A percentile compares a stretch with the other conserved stretches of the same genome.
phyloP scores from a whole-genome alignment of 2,797 vertebrate genomes.

The Sebastes reedi region DNA sequence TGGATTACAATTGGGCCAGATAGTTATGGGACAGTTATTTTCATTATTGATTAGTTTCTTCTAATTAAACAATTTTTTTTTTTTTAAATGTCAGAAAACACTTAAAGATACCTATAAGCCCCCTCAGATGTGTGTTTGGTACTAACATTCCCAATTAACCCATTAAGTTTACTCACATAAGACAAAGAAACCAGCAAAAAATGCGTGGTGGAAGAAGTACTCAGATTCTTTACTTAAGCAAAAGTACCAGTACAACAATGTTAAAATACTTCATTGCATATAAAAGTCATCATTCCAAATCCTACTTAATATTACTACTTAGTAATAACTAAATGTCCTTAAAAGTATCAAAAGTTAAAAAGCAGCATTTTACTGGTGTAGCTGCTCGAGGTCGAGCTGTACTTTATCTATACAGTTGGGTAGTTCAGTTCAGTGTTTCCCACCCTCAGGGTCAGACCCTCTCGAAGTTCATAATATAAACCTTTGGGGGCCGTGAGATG shows the following conservation, averaged over 20 bases:
- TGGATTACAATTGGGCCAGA: neutral
- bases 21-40: neutral
- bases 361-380: neutral
- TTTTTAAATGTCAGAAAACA: neutral
- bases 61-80: too few species aligned
- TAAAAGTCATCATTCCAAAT: neutral
- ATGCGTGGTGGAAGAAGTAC: too few species aligned
- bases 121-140: neutral
- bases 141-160: neutral
- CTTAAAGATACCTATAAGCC: neutral
- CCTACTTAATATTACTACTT: too few species aligned
- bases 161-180: neutral
- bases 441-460: neutral
- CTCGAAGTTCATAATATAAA: too few species aligned
- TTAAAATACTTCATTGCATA: neutral
- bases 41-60: neutral
- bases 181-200: neutral
- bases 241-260: neutral
- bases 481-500: accelerated
- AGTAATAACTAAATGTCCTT: neutral
- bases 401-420: neutral
- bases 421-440: neutral
- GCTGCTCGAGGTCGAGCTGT: neutral
- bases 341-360: neutral
- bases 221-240: neutral